Evolutionary conservation across 2,888 invertebrate genomes (phyloP).

Genomic region (Calephelis perditalis): DNA sequence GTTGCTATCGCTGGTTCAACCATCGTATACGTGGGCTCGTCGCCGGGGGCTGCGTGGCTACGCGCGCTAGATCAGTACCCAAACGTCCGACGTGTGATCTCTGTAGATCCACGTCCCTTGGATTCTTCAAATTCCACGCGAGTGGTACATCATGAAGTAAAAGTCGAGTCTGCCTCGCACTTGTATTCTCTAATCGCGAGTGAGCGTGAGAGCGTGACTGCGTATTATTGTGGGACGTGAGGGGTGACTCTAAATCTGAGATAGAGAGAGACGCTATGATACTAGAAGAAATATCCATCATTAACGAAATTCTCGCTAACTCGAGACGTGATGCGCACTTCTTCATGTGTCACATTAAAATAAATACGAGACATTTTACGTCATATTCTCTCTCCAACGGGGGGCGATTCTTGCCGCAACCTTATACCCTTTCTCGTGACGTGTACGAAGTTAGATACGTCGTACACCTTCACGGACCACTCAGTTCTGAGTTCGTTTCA

Average conservation of each 20-base stretch:
- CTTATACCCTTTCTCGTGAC: background rate
- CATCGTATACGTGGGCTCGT: background rate
- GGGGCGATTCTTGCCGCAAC: background rate
- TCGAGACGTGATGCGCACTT: background rate
- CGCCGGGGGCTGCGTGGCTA: background rate
- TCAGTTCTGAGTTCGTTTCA: background rate
- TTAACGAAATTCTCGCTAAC: background rate
- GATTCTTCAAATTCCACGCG: background rate
- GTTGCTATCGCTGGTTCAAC: no score
- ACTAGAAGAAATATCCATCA: background rate
- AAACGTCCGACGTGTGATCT: background rate
- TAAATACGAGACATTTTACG: background rate
- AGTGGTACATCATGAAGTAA: background rate
- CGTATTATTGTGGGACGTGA: background rate
- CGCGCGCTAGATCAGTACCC: background rate
- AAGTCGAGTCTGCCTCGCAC: no score
- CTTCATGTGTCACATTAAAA: background rate
- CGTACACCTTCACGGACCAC: background rate
- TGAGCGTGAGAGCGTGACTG: background rate
- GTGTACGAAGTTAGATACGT: background rate
- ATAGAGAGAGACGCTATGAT: background rate
- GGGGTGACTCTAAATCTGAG: background rate
- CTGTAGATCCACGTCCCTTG: background rate
- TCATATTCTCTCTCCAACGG: background rate
- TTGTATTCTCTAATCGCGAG: background rate